These are phyloP conservation scores for Dipus sagitta DNA, from an alignment of 2,797 vertebrate genomes.

Conservation along the genomic window DNA sequence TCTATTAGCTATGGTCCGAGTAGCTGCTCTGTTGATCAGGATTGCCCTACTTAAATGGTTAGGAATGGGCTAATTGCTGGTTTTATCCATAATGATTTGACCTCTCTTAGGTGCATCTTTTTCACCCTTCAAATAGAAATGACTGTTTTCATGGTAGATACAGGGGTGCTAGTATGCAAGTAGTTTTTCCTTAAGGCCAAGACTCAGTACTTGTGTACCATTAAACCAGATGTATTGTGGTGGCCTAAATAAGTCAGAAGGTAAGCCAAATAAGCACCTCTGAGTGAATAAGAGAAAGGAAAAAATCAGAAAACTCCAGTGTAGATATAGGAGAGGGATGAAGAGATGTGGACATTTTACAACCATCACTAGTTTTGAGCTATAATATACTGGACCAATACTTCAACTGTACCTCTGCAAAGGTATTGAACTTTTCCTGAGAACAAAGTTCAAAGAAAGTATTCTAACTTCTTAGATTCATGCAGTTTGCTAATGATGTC, in stretches of 20 bases:
- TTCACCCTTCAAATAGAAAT: background rate
- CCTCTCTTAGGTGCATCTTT: background rate
- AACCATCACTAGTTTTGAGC: background rate
- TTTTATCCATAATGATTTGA: background rate
- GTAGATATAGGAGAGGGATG: background rate
- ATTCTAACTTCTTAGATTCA: conserved; percentile 20
- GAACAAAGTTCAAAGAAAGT: conserved; percentile 8
- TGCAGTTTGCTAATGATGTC: background rate
- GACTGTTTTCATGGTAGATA: background rate
- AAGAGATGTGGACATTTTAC: conserved; percentile 19
- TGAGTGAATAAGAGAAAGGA: background rate
- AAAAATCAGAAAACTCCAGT: background rate
- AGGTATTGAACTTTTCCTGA: conserved; percentile 16
- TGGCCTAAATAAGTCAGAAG: background rate
- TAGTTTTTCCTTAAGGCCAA: background rate
- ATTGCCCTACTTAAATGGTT: background rate
- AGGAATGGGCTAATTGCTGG: background rate
- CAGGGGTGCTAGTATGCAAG: background rate
- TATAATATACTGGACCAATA: background rate
- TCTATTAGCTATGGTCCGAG: background rate
- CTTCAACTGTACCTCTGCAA: background rate
- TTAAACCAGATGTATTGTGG: background rate
- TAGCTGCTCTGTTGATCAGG: background rate
- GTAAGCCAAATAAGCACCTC: background rate
- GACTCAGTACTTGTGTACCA: background rate